Percentiles rank a stretch among this genome's conserved stretches.
Conservation (phyloP, 1,140 invertebrate species). For the Galleria mellonella region DNA sequence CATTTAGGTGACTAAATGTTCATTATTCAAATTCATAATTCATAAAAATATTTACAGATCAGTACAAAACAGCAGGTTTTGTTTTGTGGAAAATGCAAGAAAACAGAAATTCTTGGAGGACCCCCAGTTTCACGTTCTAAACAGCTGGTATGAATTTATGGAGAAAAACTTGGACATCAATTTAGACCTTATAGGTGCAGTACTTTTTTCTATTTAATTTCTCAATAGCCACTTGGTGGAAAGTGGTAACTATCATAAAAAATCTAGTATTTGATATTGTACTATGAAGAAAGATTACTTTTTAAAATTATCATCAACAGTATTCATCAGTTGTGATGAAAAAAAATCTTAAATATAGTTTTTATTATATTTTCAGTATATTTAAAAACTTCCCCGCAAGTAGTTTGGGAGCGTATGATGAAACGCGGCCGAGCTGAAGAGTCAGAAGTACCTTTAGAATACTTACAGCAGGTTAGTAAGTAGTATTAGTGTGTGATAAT, state of each 20-base stretch:
- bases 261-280: no score
- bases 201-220: no score
- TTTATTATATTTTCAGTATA: conserved; percentile 81
- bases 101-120: conserved; percentile 72
- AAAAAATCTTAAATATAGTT: neutral
- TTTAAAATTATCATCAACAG: no score
- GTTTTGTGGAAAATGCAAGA: conserved; percentile 88
- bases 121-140: conserved; percentile 81
- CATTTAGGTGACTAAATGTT: neutral
- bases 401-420: conserved; percentile 87
- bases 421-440: conserved; percentile 87
- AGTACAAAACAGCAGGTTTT: conserved; percentile 76
- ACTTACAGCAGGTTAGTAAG: conserved; percentile 79
- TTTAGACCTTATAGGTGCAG: conserved; percentile 84
- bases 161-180: conserved; percentile 81
- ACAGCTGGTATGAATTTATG: conserved; percentile 89
- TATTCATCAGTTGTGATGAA: no score
- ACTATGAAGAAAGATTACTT: no score
- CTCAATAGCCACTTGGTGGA: no score
- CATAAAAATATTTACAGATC: conserved; percentile 55
- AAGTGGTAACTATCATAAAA: no score
- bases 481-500: no score
- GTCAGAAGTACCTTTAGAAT: conserved; percentile 81
- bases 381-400: conserved; percentile 86
- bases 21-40: no score